Evolutionary conservation across 2,113 vertebrate genomes (phyloP), one percentile per base, ranked within the genome.

Genomic region (Puma concolor): DNA sequence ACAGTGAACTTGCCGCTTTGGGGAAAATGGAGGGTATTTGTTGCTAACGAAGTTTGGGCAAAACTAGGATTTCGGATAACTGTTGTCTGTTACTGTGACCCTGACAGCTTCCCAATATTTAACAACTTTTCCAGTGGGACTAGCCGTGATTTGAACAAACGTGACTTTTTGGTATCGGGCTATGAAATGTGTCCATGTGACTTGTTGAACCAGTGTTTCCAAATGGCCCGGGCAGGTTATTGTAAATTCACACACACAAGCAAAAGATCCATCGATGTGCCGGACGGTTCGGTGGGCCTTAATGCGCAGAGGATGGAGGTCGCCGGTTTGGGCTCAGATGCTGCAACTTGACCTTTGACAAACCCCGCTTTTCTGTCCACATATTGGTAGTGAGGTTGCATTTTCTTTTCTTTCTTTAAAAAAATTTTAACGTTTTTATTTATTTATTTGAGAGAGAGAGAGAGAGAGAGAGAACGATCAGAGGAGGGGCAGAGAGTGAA

Each of bases 251-350:
- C 1, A 4, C 13, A 4, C 15, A 4, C 5, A 27, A 17, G n/a
- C 41, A 1, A 2, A 27, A n/a, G 25, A 27, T 2, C 27, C 8
- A 4, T 14, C 2, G 1, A 7, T 3, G 16, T 33, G 27, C 19
- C 7, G 9, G 44, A 6, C 7, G 10, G 64, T 6, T 6, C 7
- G 0, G 6, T 1, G n/a, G n/a, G 2, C 48, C 2, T 33, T 5
- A 2, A 3, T 0, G 4, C 23, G 0, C 3, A 2, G 41, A 5
- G 13, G 4, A 6, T 0, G 60, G 6, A 16, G 2, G 60, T 16
- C 33, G 0, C 3, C 0, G 7, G 4, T 4, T 0, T 11, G 52
- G 41, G 33, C 21, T 23, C 36, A 2, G 66, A 16, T 3, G n/a
- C 60, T 0, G 9, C 8, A 2, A 6, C 36, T 29, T 17, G 23